These are phyloP conservation scores for Pygocentrus nattereri DNA, from an alignment of 2,797 vertebrate species.

Conservation along the genomic window DNA sequence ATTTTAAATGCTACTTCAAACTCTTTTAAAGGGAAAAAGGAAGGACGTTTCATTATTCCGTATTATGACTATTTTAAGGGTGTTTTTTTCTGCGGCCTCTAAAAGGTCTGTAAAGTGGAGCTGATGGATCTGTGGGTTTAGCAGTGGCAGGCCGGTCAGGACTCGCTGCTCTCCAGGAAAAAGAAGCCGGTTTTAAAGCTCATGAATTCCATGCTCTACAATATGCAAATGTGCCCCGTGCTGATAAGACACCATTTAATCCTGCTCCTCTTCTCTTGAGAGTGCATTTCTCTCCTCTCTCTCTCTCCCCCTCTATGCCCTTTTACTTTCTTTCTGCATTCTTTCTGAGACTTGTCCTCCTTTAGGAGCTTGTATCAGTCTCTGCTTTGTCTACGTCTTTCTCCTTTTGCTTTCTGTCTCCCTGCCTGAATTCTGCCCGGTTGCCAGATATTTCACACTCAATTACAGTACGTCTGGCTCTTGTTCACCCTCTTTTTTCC, in stretches of 20 bases:
- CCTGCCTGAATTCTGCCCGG: slow-evolving; percentile 49
- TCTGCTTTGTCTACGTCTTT: slow-evolving; percentile 46
- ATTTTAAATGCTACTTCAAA: not conserved
- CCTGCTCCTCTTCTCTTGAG: slow-evolving; percentile 70
- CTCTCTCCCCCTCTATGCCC: no score
- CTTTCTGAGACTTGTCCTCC: slow-evolving; percentile 33
- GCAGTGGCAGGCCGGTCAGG: slow-evolving; percentile 74
- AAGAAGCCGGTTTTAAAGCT: slow-evolving; percentile 76
- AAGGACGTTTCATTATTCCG: not conserved
- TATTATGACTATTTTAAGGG: not conserved
- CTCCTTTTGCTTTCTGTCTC: slow-evolving; percentile 44
- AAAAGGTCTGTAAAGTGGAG: not conserved
- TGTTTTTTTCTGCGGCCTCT: not conserved
- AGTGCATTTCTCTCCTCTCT: slow-evolving; percentile 44
- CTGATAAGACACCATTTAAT: slow-evolving; percentile 84
- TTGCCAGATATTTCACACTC: slow-evolving; percentile 54
- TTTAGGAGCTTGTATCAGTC: slow-evolving; percentile 2
- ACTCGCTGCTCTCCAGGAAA: slow-evolving; percentile 76
- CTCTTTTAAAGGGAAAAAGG: not conserved
- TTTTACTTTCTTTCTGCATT: slow-evolving; percentile 46
- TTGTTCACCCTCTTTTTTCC: slow-evolving; percentile 40
- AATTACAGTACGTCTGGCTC: slow-evolving; percentile 48
- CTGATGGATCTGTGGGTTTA: slow-evolving; percentile 68
- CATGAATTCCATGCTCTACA: slow-evolving; percentile 79
- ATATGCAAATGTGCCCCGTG: slow-evolving; percentile 81